Base-by-base conservation (phyloP, 1,140 invertebrate species). In the Bradysia coprophila region DNA sequence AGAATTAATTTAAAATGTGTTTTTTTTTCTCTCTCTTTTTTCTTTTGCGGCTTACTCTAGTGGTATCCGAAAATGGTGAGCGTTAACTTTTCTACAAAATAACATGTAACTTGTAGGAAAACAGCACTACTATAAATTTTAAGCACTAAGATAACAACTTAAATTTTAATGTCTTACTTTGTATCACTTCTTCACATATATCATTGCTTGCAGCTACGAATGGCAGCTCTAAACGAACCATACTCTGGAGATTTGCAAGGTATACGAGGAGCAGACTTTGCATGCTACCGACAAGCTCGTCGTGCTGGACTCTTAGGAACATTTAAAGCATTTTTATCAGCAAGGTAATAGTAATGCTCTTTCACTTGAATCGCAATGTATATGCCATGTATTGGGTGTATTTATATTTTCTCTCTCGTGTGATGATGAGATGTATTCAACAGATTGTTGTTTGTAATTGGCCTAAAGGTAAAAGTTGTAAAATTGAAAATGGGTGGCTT, bases 181-280 rank as follows among this genome's bases (percentile, higher is more conserved):
- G n/a, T n/a, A n/a, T n/a, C n/a, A n/a, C n/a, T n/a, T n/a, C n/a
- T n/a, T n/a, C n/a, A n/a, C n/a, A n/a, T n/a, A n/a, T n/a, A n/a
- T n/a, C n/a, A n/a, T n/a, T n/a, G n/a, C n/a, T 64, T 68, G 53
- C 56, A 95, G 91, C 67, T 96, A 21, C 73, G 87, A 49, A 68
- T 98, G 66, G 88, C 88, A 15, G 93, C 94, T 1, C 62, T 97
- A 28, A 97, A 97, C 61, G 81, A 90, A 45, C 87, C 93, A 1
- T 75, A 79, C 46, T 74, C 75, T 8, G 94, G 94, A 18, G 81
- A 92, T 55, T 82, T 95, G 73, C 78, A 86, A 49, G 92, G 92
- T 2, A 75, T 91, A 11, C 68, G 88, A 20, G 85, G 90, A 11
- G 90, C 87, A 13, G 94, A 98, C 65, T 91, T 89, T 49, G 72